Evolutionary conservation across 2,888 invertebrate species (phyloP).

Genomic region (Orthonychiurus folsomi): DNA sequence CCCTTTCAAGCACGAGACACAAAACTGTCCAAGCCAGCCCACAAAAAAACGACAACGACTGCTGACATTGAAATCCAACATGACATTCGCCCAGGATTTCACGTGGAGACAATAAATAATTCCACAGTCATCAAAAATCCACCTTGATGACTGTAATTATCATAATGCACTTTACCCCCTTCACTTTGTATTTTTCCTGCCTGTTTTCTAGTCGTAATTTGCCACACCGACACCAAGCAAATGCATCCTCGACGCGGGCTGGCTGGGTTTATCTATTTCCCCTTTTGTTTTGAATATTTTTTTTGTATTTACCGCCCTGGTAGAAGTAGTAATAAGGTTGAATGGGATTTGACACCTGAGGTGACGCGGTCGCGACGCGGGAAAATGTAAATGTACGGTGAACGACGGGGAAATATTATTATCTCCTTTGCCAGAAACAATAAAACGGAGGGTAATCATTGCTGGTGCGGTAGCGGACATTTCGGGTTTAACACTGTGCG

Average conservation of each 20-base stretch:
- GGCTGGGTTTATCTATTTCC: background rate
- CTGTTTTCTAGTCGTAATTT: too few species aligned
- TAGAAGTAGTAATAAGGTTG: background rate
- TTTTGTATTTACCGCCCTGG: too few species aligned
- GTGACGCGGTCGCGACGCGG: background rate
- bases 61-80: background rate
- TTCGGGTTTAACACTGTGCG: background rate
- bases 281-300: conserved; percentile 1
- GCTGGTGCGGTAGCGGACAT: background rate
- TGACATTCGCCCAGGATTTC: too few species aligned
- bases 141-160: conserved; percentile 1
- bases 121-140: background rate
- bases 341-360: background rate
- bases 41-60: background rate
- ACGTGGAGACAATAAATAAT: background rate
- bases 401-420: background rate
- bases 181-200: too few species aligned
- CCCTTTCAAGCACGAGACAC: background rate
- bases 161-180: too few species aligned
- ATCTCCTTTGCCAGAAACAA: background rate
- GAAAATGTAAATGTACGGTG: background rate
- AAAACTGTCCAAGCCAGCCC: background rate
- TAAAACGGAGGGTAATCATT: background rate
- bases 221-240: too few species aligned
- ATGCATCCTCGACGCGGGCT: background rate